A percentile compares a stretch with the other conserved stretches of the same genome.
Conservation (phyloP, 2,888 invertebrate species). For the Volucella zonaria region DNA sequence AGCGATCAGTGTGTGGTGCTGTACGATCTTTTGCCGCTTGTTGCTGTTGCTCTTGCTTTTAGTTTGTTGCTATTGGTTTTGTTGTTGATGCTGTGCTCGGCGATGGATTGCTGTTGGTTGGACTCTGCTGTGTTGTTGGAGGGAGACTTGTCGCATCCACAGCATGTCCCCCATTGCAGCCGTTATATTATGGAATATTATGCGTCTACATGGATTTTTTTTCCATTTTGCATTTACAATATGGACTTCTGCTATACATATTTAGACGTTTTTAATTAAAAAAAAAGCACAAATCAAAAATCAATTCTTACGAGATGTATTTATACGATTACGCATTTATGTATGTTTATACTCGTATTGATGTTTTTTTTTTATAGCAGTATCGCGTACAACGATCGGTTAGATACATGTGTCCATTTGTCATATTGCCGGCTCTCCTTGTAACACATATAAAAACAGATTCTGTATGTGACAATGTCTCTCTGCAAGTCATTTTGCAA, state of each 20-base stretch:
- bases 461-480: slow-evolving; percentile 49
- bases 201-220: slow-evolving; percentile 50
- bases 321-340: background rate
- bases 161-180: slow-evolving; percentile 59
- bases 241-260: slow-evolving; percentile 56
- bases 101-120: slow-evolving; percentile 38
- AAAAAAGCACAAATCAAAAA: background rate
- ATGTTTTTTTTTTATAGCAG: slow-evolving; percentile 15
- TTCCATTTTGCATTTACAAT: slow-evolving; percentile 59
- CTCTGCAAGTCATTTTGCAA: slow-evolving; percentile 44
- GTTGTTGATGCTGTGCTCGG: slow-evolving; percentile 30
- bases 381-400: slow-evolving; percentile 64
- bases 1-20: slow-evolving; percentile 48
- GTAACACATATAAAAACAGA: slow-evolving; percentile 52
- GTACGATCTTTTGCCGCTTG: slow-evolving; percentile 29
- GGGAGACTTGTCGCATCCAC: slow-evolving; percentile 67
- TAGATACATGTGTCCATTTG: slow-evolving; percentile 72
- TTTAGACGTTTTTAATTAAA: slow-evolving; percentile 4
- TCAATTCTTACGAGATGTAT: no score
- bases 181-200: slow-evolving; percentile 67
- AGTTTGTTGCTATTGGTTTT: slow-evolving; percentile 14
- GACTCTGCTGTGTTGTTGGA: slow-evolving; percentile 65
- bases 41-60: slow-evolving; percentile 18
- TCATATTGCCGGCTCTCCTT: slow-evolving; percentile 70
- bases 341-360: background rate